Evolutionary conservation across 1,140 invertebrate genomes (phyloP).

Genomic region (Drosophila nigrodunni): DNA sequence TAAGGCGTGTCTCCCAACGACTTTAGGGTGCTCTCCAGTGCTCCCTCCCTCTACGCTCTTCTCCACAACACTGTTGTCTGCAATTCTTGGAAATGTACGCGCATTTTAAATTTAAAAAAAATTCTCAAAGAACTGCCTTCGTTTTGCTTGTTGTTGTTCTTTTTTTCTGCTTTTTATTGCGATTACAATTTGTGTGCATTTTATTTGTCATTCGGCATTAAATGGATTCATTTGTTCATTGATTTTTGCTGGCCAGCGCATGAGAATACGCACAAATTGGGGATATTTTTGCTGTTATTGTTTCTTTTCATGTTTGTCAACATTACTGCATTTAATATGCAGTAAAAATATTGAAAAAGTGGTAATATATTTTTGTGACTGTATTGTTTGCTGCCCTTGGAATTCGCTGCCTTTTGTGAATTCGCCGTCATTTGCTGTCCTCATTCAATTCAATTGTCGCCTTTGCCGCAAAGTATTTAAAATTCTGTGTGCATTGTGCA

Average conservation of each 20-base stretch:
- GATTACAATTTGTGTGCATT: constrained; percentile 30
- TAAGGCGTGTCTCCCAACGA: constrained; percentile 57
- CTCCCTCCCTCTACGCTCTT: neutral
- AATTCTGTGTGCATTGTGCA: constrained; percentile 62
- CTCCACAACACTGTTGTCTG: constrained; percentile 23
- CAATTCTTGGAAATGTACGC: constrained; percentile 75
- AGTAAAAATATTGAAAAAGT: no score
- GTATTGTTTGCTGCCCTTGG: no score
- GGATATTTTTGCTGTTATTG: no score
- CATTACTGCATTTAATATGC: no score
- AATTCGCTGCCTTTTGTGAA: no score
- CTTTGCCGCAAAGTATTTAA: constrained; percentile 34
- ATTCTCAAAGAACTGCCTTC: constrained; percentile 20
- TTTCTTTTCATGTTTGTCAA: no score
- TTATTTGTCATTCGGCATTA: constrained; percentile 56
- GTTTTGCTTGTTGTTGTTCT: constrained; percentile 8
- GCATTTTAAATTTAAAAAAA: constrained; percentile 57
- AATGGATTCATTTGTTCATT: constrained; percentile 60
- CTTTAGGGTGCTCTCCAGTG: constrained; percentile 33
- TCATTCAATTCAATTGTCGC: neutral
- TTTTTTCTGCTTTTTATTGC: neutral
- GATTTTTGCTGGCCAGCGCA: constrained; percentile 13
- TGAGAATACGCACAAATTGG: neutral
- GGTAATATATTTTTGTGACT: no score
- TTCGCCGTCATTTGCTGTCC: neutral